Conservation (phyloP, 2,113 vertebrate species). For the Lophotis ruficrista region DNA sequence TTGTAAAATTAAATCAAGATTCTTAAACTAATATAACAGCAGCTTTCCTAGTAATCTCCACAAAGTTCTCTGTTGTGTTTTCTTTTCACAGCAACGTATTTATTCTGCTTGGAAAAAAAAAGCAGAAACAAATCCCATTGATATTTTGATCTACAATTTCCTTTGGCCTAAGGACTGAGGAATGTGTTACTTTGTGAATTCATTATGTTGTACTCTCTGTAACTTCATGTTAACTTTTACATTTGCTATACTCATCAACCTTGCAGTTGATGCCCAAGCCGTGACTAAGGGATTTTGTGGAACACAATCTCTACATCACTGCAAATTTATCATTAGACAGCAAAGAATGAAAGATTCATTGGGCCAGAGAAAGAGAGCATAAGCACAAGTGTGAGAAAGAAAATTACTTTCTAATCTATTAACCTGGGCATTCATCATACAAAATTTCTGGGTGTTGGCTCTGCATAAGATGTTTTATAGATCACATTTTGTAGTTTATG, state of each 20-base stretch:
- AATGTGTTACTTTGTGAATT: background rate
- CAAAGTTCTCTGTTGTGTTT: background rate
- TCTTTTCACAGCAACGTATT: background rate
- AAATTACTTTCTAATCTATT: conserved; percentile 26
- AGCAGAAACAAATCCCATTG: background rate
- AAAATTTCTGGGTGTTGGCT: background rate
- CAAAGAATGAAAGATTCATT: background rate
- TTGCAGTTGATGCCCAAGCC: background rate
- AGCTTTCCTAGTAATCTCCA: background rate
- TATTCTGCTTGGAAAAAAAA: background rate
- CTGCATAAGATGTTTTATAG: background rate
- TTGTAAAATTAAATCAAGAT: background rate
- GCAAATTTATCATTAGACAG: background rate
- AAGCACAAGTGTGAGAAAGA: background rate
- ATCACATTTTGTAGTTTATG: conserved; percentile 4
- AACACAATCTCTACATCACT: background rate
- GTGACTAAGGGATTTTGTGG: background rate
- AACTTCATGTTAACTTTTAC: background rate
- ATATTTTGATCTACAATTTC: background rate
- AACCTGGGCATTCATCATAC: background rate
- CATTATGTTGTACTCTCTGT: background rate
- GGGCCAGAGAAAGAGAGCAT: background rate
- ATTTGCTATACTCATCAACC: background rate
- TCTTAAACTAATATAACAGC: background rate
- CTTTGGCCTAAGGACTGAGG: background rate